Evolutionary conservation across 2,888 invertebrate genomes (phyloP).

Genomic region (Drosophila putrida): DNA sequence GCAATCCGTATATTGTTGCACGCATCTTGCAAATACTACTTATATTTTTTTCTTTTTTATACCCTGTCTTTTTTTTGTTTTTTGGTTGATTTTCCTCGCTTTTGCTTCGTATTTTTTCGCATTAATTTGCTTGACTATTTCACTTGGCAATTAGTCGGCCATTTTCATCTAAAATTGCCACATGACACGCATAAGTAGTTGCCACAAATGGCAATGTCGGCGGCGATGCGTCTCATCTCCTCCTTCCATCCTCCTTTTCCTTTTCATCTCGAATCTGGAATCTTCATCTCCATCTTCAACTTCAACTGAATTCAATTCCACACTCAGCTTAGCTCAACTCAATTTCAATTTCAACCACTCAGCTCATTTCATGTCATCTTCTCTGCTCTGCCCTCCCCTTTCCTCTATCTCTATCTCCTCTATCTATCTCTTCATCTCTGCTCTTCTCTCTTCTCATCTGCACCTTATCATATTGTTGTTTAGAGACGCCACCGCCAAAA

Average conservation of each 20-base stretch:
- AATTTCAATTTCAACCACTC: no score
- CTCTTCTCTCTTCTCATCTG: background rate
- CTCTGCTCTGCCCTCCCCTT: background rate
- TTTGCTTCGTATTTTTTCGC: conserved; percentile 1
- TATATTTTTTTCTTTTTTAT: conserved; percentile 3
- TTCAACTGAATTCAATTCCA: conserved; percentile 25
- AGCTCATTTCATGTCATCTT: conserved; percentile 16
- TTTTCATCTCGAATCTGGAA: background rate
- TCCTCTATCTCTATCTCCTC: no score
- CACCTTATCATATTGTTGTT: conserved; percentile 18
- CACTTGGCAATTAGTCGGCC: conserved; percentile 64
- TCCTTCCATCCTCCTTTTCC: conserved; percentile 4
- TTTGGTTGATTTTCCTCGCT: conserved; percentile 6
- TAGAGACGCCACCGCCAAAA: conserved; percentile 23
- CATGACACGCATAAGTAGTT: conserved; percentile 72
- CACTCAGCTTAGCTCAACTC: conserved; percentile 16
- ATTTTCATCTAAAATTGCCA: conserved; percentile 68
- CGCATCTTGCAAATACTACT: conserved; percentile 38
- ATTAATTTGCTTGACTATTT: conserved; percentile 38
- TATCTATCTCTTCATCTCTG: no score
- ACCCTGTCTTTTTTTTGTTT: background rate
- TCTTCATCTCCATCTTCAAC: conserved; percentile 2
- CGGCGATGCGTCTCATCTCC: conserved; percentile 30
- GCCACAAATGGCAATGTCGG: conserved; percentile 48
- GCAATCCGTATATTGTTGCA: conserved; percentile 26